Evolutionary conservation across 2,797 vertebrate species (phyloP).

Genomic region (Ibycter americanus): DNA sequence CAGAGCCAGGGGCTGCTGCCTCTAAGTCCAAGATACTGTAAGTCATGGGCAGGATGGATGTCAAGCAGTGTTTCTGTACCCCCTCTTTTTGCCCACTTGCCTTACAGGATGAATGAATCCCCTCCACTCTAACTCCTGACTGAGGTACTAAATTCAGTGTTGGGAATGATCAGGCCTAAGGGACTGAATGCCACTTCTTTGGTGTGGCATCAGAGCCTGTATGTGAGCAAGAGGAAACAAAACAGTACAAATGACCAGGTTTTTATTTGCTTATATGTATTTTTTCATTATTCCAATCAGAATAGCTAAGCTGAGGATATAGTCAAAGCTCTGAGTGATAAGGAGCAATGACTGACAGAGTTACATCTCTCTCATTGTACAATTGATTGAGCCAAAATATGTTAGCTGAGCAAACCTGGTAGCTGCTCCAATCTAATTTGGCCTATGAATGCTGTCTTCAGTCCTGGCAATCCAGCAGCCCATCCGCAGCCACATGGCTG

Average conservation of each 20-base stretch:
- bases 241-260: background rate
- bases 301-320: background rate
- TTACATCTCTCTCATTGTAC: background rate
- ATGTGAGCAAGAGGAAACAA: background rate
- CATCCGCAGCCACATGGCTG: background rate
- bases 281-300: background rate
- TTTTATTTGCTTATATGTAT: background rate
- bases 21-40: background rate
- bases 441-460: background rate
- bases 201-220: background rate
- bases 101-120: background rate
- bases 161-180: background rate
- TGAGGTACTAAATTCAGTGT: background rate
- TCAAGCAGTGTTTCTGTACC: background rate
- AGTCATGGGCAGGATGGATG: background rate
- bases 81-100: background rate
- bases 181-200: background rate
- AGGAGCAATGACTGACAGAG: background rate
- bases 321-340: background rate
- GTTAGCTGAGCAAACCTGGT: background rate
- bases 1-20: background rate
- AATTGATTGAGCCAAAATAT: background rate
- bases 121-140: background rate
- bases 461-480: background rate
- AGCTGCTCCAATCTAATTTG: background rate